Evolutionary conservation across 2,113 vertebrate species (phyloP).

Genomic region (Microcebus lehilahytsara): DNA sequence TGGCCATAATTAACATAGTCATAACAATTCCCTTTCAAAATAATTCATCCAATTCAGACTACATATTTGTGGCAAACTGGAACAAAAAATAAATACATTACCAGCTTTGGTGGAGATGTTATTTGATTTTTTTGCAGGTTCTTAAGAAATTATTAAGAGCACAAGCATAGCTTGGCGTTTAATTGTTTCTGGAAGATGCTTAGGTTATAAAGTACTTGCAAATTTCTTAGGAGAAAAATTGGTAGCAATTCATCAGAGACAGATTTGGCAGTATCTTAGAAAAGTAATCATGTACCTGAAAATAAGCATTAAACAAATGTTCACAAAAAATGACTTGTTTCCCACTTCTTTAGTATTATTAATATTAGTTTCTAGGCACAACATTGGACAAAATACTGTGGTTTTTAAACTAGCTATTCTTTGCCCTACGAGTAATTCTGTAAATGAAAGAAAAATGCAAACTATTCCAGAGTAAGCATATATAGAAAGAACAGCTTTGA

Average conservation of each 20-base stretch:
- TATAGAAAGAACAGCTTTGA: neutral
- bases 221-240: conserved; percentile 29
- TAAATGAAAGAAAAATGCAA: conserved; percentile 30
- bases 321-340: conserved; percentile 27
- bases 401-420: neutral
- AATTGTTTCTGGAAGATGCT: conserved; percentile 71
- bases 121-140: neutral
- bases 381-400: neutral
- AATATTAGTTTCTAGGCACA: neutral
- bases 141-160: conserved; percentile 68
- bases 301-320: conserved; percentile 6
- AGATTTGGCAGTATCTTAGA: neutral
- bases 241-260: neutral
- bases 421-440: neutral
- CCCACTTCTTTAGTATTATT: neutral
- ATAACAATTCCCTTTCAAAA: conserved; percentile 78
- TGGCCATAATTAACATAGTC: conserved; percentile 79
- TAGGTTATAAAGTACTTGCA: conserved; percentile 31
- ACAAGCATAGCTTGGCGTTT: conserved; percentile 68
- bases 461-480: neutral
- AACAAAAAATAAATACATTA: conserved; percentile 67
- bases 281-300: conserved; percentile 31
- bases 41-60: conserved; percentile 69
- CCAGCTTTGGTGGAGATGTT: conserved; percentile 61
- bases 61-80: conserved; percentile 52